Percentiles rank a stretch among this genome's conserved stretches.
These are phyloP conservation scores for Cladopsammia gracilis DNA, from an alignment of 64 coral and sea anemone genomes.

Conservation along the genomic window DNA sequence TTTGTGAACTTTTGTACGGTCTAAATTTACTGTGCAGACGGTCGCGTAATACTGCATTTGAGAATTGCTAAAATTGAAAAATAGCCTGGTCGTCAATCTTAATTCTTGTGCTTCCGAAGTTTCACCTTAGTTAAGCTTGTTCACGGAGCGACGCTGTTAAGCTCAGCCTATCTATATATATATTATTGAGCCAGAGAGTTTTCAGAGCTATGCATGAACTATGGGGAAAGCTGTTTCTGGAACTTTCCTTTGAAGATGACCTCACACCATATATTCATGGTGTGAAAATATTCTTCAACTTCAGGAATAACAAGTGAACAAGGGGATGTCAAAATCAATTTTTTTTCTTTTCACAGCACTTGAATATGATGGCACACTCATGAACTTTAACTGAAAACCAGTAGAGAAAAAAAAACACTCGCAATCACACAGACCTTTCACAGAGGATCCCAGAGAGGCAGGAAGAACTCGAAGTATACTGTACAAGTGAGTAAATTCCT, in stretches of 20 bases:
- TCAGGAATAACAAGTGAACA: not conserved
- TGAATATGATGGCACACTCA: conserved; percentile 28
- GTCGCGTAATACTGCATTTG: too few relatives aligned
- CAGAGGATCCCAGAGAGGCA: conserved; percentile 22
- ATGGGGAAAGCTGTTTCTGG: conserved; percentile 43
- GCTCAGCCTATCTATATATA: too few relatives aligned
- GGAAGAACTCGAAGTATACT: not conserved
- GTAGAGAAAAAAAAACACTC: conserved; percentile 57
- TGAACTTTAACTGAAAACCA: not conserved
- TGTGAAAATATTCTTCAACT: not conserved
- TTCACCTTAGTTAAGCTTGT: too few relatives aligned
- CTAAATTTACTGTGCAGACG: too few relatives aligned
- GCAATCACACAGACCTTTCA: conserved; percentile 38
- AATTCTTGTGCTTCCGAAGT: too few relatives aligned
- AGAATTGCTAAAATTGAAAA: too few relatives aligned
- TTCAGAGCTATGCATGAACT: conserved; percentile 10
- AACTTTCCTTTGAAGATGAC: conserved; percentile 39
- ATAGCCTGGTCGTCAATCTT: too few relatives aligned
- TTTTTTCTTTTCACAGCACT: conserved; percentile 19
- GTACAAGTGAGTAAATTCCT: not conserved
- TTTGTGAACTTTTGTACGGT: too few relatives aligned
- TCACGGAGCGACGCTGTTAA: too few relatives aligned
- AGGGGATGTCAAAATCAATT: too few relatives aligned
- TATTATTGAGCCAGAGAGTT: not conserved
- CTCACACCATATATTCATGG: conserved; percentile 55